A percentile compares a stretch with the other conserved stretches of the same genome.
phyloP scores from a whole-genome alignment of 2,113 vertebrate genomes.

The Entosphenus tridentatus region DNA sequence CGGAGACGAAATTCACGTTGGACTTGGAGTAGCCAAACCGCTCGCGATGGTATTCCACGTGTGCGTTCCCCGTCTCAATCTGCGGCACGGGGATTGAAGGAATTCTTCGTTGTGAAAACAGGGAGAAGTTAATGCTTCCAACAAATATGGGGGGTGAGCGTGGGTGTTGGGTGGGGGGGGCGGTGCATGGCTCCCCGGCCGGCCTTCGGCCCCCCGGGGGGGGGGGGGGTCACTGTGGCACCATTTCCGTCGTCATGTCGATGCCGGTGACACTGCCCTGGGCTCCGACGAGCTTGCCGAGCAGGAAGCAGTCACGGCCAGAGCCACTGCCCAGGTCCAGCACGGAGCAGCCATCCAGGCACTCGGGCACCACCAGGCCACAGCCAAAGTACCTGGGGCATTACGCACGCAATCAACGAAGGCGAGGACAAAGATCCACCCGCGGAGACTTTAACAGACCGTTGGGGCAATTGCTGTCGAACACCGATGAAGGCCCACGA shows the following conservation, averaged over 20 bases:
- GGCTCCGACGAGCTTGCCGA: conserved; percentile 8
- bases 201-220: too few relatives aligned
- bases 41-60: conserved; percentile 23
- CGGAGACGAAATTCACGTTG: conserved; percentile 20
- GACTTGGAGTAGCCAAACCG: conserved; percentile 20
- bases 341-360: not conserved
- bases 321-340: conserved; percentile 9
- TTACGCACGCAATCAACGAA: not conserved
- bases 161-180: too few relatives aligned
- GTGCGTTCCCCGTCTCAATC: conserved; percentile 17
- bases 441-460: not conserved
- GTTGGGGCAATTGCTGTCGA: not conserved
- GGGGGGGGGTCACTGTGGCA: not conserved
- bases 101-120: too few relatives aligned
- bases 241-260: conserved; percentile 7
- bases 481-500: not conserved
- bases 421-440: not conserved
- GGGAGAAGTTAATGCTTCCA: too few relatives aligned
- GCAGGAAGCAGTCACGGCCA: conserved; percentile 1
- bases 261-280: conserved; percentile 3
- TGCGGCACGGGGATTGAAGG: conserved; percentile 8
- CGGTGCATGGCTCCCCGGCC: too few relatives aligned
- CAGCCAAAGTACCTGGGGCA: conserved; percentile 8
- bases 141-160: too few relatives aligned
- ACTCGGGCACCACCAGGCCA: conserved; percentile 4